Conservation (phyloP, 92 coral and sea anemone genomes). For the Chrysogorgia sp. region DNA sequence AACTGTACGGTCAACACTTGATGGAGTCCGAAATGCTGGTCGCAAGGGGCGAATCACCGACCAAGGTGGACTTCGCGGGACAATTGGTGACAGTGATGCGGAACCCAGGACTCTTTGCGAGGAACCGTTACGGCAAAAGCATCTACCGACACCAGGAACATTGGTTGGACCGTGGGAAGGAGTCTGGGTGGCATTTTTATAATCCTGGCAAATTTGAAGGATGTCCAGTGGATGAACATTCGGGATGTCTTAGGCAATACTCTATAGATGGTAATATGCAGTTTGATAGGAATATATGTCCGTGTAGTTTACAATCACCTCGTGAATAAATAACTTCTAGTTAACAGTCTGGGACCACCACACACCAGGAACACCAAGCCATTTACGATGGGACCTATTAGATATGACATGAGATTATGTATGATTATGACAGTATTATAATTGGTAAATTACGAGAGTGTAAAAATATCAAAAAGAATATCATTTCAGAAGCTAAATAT, state of each 20-base stretch:
- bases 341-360: too few species aligned
- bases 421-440: too few species aligned
- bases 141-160: constrained; percentile 88
- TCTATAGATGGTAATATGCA: constrained; percentile 92
- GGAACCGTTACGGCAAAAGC: constrained; percentile 91
- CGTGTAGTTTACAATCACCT: constrained; percentile 9
- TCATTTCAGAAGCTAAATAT: too few species aligned
- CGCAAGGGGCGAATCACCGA: constrained; percentile 84
- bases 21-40: constrained; percentile 95
- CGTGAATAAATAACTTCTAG: neutral
- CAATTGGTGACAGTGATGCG: constrained; percentile 93
- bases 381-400: too few species aligned
- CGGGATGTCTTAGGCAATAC: constrained; percentile 89
- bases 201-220: constrained; percentile 65
- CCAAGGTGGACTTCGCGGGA: constrained; percentile 85
- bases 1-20: constrained; percentile 90
- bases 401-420: too few species aligned
- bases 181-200: constrained; percentile 91
- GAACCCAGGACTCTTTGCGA: constrained; percentile 95
- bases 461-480: too few species aligned
- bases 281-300: constrained; percentile 57
- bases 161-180: constrained; percentile 89
- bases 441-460: too few species aligned
- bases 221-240: constrained; percentile 80
- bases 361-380: too few species aligned